These are phyloP conservation scores for Conus ventricosus DNA, from an alignment of 1,140 invertebrate species.

Conservation along the genomic window DNA sequence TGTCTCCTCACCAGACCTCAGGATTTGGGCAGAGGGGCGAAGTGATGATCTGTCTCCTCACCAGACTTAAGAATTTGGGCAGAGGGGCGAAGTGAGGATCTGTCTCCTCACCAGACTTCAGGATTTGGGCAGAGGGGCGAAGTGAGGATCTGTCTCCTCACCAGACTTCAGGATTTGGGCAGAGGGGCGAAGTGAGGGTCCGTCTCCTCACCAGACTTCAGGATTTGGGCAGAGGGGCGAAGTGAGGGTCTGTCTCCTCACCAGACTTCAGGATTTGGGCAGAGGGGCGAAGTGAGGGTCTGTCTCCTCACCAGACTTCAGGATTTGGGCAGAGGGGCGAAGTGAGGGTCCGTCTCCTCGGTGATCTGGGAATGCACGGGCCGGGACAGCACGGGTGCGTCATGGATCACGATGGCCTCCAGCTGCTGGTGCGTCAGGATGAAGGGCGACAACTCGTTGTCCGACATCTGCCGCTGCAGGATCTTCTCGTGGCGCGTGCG, in stretches of 20 bases:
- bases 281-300: no score
- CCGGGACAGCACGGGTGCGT: conserved; percentile 42
- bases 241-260: no score
- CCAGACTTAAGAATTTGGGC: not conserved
- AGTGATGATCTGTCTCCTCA: no score
- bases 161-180: not conserved
- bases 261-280: not conserved
- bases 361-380: not conserved
- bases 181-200: no score
- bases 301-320: not conserved
- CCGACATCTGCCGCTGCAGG: conserved; percentile 59
- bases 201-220: no score
- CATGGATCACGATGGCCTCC: conserved; percentile 67
- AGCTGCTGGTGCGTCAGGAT: conserved; percentile 60
- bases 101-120: no score
- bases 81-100: no score
- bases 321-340: conserved; percentile 28
- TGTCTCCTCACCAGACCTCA: no score
- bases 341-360: not conserved
- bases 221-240: no score
- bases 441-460: conserved; percentile 63
- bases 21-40: no score
- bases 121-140: no score
- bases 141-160: no score
- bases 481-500: conserved; percentile 62